Evolutionary conservation across 2,113 vertebrate species (phyloP), one percentile per base, ranked within the genome.

Genomic region (Prunella fulvescens): DNA sequence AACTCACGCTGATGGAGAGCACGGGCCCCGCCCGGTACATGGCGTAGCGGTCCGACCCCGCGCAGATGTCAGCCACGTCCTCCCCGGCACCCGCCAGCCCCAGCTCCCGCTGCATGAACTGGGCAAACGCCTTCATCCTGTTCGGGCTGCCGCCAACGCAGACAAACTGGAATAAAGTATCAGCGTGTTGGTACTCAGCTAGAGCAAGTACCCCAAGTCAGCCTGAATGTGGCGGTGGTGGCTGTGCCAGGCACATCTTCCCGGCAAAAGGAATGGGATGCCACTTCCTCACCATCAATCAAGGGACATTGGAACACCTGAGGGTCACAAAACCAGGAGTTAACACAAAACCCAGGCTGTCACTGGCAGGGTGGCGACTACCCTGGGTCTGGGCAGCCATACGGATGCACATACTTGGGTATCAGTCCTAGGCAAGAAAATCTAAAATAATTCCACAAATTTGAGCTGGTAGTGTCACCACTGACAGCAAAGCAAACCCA

Each of bases 1-100:
- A 44, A 97, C 98, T 98, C 94, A 99, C 98, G 24, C 98, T 99
- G 93, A 98, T 10, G 60, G 98, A 98, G 20, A 99, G 98, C 95
- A 99, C 98, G 0, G 98, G 98, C n/a, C 98, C 98, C 1, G 96
- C 97, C 96, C 98, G 99, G 94, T 98, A 99, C 99, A 98, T 98
- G 89, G 97, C 98, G 12, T 98, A 99, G 48, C 98, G 98, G 79
- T 99, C 99, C 0, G 98, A 99, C 24, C 98, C 98, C 6, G 98
- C 98, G 51, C 98, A 99, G 92, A 98, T 98, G 72, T 99, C 98
- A 8, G 37, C 80, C 65, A 98, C 53, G 40, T 98, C 98, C 29
- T 98, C 96, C 13, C 72, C 91, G 44, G 94, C 86, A 5, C 97
- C 98, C 2, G 95, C 65, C 73, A 98, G 71, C 7, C 97, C 93